Conservation (phyloP, 2,797 vertebrate genomes). For the Sebastes minor region DNA sequence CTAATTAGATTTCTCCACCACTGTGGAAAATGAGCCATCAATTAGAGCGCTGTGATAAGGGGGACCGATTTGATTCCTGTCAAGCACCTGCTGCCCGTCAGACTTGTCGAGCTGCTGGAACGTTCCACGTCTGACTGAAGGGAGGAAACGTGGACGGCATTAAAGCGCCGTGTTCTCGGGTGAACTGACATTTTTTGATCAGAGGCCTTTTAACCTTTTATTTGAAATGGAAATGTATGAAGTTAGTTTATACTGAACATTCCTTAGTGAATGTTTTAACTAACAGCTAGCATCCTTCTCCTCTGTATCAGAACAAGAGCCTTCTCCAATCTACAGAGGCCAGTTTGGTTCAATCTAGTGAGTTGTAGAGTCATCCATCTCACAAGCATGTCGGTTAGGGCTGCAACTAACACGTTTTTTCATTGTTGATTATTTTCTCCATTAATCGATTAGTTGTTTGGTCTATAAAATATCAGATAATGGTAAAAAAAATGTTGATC, state of each 20-base stretch:
- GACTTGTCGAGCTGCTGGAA: slow-evolving; percentile 53
- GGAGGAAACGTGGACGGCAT: not conserved
- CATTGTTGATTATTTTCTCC: too few relatives aligned
- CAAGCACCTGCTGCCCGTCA: slow-evolving; percentile 73
- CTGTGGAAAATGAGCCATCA: slow-evolving; percentile 78
- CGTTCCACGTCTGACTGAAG: not conserved
- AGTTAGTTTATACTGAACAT: not conserved
- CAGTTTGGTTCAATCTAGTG: not conserved
- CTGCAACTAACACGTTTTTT: fast-evolving
- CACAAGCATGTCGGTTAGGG: too few relatives aligned
- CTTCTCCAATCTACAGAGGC: not conserved
- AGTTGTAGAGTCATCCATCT: too few relatives aligned
- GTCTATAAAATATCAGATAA: too few relatives aligned
- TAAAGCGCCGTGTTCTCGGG: not conserved
- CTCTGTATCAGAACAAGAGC: not conserved
- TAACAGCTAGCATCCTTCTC: not conserved
- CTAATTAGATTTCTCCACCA: slow-evolving; percentile 74
- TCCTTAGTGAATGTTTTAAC: not conserved
- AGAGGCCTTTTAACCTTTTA: not conserved
- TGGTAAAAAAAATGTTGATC: too few relatives aligned
- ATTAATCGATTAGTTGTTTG: too few relatives aligned
- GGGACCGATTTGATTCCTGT: slow-evolving; percentile 67
- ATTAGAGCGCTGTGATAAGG: slow-evolving; percentile 72
- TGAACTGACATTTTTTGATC: not conserved
- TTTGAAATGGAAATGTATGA: not conserved